Conservation (phyloP, 2,113 vertebrate species). For the Pipra filicauda region DNA sequence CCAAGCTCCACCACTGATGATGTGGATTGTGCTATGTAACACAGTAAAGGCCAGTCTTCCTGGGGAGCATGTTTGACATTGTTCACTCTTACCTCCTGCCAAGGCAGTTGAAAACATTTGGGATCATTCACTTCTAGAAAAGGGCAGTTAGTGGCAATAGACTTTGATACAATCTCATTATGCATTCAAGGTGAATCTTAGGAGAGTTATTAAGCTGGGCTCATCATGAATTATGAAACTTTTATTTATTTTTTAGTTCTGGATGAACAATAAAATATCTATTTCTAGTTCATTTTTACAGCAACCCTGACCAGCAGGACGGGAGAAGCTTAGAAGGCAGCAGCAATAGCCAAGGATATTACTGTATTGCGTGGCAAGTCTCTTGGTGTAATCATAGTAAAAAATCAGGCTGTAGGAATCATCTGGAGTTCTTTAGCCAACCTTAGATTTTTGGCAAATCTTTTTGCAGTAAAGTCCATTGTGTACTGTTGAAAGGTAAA, state of each 20-base stretch:
- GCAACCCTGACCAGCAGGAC: neutral
- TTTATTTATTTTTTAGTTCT: neutral
- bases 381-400: neutral
- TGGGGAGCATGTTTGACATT: constrained; percentile 56
- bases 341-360: neutral
- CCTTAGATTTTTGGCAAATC: neutral
- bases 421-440: neutral
- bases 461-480: neutral
- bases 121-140: neutral
- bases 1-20: neutral
- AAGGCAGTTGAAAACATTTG: neutral
- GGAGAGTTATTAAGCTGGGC: neutral
- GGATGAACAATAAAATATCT: neutral
- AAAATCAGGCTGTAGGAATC: neutral
- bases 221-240: neutral
- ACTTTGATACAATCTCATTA: neutral
- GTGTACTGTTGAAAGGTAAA: neutral
- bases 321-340: neutral
- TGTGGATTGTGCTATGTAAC: neutral
- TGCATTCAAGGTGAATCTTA: neutral
- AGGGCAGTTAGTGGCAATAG: neutral
- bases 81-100: constrained; percentile 67
- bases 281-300: neutral
- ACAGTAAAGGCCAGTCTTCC: constrained; percentile 64
- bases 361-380: neutral